These are phyloP conservation scores for Hemiprocne comata DNA, from an alignment of 2,113 vertebrate genomes.

Conservation along the genomic window DNA sequence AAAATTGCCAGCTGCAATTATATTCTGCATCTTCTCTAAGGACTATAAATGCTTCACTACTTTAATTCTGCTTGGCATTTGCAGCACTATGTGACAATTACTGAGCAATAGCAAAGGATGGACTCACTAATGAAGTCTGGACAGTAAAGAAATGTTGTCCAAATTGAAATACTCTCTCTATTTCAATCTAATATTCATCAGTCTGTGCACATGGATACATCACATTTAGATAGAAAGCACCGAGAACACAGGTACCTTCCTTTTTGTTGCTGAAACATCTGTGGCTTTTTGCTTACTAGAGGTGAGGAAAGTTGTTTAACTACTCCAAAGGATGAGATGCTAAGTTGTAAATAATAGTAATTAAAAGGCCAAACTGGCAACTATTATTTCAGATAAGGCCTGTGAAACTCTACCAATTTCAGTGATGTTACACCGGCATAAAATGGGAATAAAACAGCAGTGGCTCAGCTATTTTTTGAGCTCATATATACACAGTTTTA, in stretches of 20 bases:
- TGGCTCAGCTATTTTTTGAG: background rate
- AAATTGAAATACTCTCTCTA: background rate
- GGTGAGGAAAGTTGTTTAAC: background rate
- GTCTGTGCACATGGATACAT: background rate
- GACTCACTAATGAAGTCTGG: background rate
- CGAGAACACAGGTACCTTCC: background rate
- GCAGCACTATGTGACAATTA: background rate
- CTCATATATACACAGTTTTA: background rate
- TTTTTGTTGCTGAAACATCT: background rate
- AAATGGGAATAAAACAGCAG: background rate
- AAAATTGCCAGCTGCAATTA: slow-evolving; percentile 53
- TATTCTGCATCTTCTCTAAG: slow-evolving; percentile 28
- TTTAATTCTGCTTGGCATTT: slow-evolving; percentile 45
- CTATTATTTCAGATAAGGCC: background rate
- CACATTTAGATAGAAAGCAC: background rate
- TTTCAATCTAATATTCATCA: background rate
- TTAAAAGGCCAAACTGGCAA: background rate
- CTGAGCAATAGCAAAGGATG: background rate
- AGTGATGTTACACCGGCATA: background rate
- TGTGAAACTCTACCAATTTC: background rate
- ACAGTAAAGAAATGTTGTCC: background rate
- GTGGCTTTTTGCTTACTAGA: background rate
- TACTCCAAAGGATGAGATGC: background rate
- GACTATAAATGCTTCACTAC: slow-evolving; percentile 22
- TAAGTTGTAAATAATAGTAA: background rate